A percentile compares a stretch with the other conserved stretches of the same genome.
Conservation (phyloP, 2,113 vertebrate species). For the Calyptomena viridis region DNA sequence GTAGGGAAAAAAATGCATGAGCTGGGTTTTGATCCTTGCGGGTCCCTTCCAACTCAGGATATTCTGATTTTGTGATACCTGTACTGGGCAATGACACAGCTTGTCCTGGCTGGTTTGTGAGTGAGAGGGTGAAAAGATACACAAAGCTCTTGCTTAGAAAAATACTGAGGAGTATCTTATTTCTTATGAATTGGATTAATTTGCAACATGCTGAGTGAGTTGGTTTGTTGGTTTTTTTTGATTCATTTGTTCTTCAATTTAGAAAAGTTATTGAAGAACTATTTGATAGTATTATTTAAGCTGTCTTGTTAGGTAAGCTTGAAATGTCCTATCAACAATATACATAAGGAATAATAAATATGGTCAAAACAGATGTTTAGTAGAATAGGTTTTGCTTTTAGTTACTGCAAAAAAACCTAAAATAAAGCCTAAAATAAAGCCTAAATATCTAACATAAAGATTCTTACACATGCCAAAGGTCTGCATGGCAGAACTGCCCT, state of each 20-base stretch:
- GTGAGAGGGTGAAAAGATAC: neutral
- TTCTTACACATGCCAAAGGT: neutral
- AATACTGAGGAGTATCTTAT: neutral
- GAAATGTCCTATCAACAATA: neutral
- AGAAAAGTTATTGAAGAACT: neutral
- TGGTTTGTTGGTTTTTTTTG: neutral
- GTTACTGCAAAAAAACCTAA: neutral
- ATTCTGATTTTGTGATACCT: neutral
- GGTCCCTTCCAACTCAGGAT: neutral
- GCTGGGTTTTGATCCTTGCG: neutral
- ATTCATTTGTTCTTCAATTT: neutral
- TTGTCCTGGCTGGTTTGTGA: neutral
- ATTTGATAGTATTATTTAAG: neutral
- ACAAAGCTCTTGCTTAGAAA: neutral
- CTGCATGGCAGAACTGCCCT: neutral
- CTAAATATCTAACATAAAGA: neutral
- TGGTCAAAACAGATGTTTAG: neutral
- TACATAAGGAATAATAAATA: neutral
- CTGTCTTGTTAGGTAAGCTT: neutral
- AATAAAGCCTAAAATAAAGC: no score
- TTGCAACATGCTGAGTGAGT: neutral
- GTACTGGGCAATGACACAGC: neutral
- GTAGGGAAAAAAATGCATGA: neutral
- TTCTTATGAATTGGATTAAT: neutral
- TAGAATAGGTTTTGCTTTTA: neutral